Conservation (phyloP, 2,797 vertebrate species). For the Paedocypris micromegethes region DNA sequence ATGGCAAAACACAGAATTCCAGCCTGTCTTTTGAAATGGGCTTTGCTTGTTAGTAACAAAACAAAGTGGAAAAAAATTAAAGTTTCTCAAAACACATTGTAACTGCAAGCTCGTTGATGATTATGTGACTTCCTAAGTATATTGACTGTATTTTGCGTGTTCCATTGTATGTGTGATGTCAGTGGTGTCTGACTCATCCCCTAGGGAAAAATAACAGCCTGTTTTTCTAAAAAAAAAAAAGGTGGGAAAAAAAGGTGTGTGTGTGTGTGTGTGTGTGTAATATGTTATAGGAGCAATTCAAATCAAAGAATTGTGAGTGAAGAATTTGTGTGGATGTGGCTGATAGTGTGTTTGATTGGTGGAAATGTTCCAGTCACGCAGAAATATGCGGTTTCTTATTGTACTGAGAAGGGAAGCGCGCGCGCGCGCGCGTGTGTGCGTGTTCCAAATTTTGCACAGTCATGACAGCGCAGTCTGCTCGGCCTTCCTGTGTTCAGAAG, state of each 20-base stretch:
- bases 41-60: too few species aligned
- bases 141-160: constrained; percentile 9
- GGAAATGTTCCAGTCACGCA: constrained; percentile 24
- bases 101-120: background rate
- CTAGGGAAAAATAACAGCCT: constrained; percentile 34
- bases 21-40: too few species aligned
- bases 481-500: background rate
- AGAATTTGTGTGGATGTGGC: constrained; percentile 26
- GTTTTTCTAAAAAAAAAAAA: constrained; percentile 33
- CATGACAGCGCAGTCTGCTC: constrained; percentile 31
- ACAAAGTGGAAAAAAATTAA: too few species aligned
- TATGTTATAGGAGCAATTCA: background rate
- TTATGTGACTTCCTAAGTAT: constrained; percentile 37
- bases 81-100: too few species aligned
- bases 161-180: constrained; percentile 24
- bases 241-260: constrained; percentile 23
- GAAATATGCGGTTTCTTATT: constrained; percentile 23
- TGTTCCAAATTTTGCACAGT: constrained; percentile 38
- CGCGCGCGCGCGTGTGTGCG: constrained; percentile 16
- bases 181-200: constrained; percentile 38
- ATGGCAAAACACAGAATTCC: too few species aligned
- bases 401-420: background rate
- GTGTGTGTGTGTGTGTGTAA: background rate
- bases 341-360: constrained; percentile 22
- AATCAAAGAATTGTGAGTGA: constrained; percentile 21